Base-by-base conservation (phyloP, 2,888 invertebrate species). In the Lycia hirtaria region DNA sequence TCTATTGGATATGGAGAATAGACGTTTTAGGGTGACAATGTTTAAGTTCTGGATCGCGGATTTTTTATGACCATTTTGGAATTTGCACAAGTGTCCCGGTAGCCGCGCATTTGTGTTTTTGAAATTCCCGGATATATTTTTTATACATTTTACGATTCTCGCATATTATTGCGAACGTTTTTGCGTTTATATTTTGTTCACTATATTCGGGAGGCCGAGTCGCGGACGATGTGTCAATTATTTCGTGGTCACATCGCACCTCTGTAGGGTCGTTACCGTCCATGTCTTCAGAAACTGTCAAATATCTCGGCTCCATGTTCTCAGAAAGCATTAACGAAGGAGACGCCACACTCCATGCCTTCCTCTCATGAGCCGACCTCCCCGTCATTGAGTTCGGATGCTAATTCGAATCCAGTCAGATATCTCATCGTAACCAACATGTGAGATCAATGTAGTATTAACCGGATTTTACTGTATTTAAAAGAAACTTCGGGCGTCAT, bases 121-220 rank as follows among this genome's bases (percentile, higher is more conserved):
- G 68, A 69, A 75, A 75, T 79, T 76, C 76, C 76, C 65, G 56
- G 62, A 80, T 82, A 73, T 76, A 73, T 84, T 84, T 83, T 82
- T 78, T 79, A 78, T 74, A 72, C 66, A 75, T 81, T 81, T 83
- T 80, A 81, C 80, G 35, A 53, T 52, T 37, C 41, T n/a, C 47
- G 14, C 41, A 10, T 52, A 28, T 41, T 43, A 47, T 51, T 47
- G 53, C 47, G 40, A 56, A 50, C 51, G 50, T 59, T 59, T 52
- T 56, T 52, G 52, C 55, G 51, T 71, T 73, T 73, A 69, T 68
- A 68, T 75, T 73, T 71, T 67, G 26, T 40, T 19, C 26, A 22
- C n/a, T 48, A 41, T 59, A 68, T 75, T 73, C 71, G 68, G 72
- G 73, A 73, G 70, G 70, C 72, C 65, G 61, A 71, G 69, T 65